A percentile compares a stretch with the other conserved stretches of the same genome.
Conservation (phyloP, 2,113 vertebrate species). For the Trinectes maculatus region DNA sequence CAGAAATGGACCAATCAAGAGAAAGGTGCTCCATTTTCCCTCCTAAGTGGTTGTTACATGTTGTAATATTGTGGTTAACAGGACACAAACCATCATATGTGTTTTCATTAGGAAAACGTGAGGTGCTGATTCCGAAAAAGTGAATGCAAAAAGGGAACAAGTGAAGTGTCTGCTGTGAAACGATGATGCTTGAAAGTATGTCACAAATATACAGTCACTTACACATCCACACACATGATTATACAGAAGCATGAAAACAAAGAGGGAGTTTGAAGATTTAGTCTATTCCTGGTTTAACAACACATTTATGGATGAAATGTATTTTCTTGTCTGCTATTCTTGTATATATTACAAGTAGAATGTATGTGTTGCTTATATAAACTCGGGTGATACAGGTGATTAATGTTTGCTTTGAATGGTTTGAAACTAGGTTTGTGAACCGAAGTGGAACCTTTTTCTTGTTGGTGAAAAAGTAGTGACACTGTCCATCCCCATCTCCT, state of each 20-base stretch:
- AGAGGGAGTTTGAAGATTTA: not conserved
- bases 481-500: too few relatives aligned
- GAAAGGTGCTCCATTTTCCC: constrained; percentile 19
- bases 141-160: not conserved
- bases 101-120: not conserved
- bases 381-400: too few relatives aligned
- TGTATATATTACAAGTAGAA: too few relatives aligned
- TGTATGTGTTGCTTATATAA: too few relatives aligned
- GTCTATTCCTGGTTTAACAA: too few relatives aligned
- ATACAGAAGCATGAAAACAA: not conserved
- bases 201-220: too few relatives aligned
- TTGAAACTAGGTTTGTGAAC: too few relatives aligned
- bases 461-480: too few relatives aligned
- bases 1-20: constrained; percentile 42
- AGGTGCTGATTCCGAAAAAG: not conserved
- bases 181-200: too few relatives aligned
- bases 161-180: not conserved
- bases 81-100: not conserved
- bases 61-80: constrained; percentile 17
- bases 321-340: too few relatives aligned
- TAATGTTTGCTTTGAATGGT: too few relatives aligned
- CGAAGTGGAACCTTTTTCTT: not conserved
- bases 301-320: too few relatives aligned
- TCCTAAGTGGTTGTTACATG: constrained; percentile 4
- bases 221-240: not conserved